These are phyloP conservation scores for Platygyra sinensis DNA, from an alignment of 64 coral and sea anemone genomes.

Conservation along the genomic window DNA sequence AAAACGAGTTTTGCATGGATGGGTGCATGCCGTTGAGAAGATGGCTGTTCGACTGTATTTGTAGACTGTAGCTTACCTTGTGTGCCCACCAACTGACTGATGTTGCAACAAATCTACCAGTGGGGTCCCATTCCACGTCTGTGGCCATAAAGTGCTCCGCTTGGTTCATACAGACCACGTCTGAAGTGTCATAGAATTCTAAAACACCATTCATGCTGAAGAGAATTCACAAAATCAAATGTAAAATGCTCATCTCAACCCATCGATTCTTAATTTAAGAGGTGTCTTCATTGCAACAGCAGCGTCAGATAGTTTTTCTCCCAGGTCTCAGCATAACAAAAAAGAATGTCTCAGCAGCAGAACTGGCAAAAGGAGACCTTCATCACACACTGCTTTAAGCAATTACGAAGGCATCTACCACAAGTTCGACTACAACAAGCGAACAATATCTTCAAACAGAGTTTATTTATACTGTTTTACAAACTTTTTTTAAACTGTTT, in stretches of 20 bases:
- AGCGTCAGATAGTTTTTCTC: no score
- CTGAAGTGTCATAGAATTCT: constrained; percentile 93
- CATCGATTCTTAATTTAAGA: no score
- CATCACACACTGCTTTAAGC: constrained; percentile 23
- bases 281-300: no score
- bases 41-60: no score
- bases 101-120: constrained; percentile 90
- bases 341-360: constrained; percentile 57
- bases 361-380: constrained; percentile 72
- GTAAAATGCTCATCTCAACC: no score
- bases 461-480: no score
- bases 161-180: constrained; percentile 90
- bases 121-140: constrained; percentile 97
- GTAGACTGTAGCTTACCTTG: constrained; percentile 56
- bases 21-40: no score
- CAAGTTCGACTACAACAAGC: no score
- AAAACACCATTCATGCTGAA: constrained; percentile 93
- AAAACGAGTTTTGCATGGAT: no score
- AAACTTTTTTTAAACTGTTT: no score
- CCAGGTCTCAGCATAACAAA: not conserved
- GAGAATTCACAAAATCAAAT: not conserved
- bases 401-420: no score
- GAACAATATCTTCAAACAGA: no score
- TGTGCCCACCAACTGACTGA: constrained; percentile 99
- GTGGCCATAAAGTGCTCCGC: constrained; percentile 98